These are phyloP conservation scores for Gymnoscelis rufifasciata DNA, from an alignment of 2,888 invertebrate species.

Conservation along the genomic window DNA sequence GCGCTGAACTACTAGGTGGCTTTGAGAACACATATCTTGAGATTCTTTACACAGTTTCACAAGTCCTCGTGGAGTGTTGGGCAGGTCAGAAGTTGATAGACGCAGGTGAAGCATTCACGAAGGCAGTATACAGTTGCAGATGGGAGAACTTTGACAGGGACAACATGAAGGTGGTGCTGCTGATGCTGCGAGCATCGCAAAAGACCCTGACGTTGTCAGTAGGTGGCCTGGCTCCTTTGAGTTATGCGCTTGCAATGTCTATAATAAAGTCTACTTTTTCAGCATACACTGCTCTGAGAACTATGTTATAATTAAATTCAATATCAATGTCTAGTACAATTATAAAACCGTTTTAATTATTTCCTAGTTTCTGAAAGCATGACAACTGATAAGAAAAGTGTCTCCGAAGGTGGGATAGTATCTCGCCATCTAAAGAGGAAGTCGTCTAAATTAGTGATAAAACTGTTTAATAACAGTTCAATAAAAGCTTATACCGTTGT, in stretches of 20 bases:
- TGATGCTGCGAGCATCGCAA: conserved; percentile 42
- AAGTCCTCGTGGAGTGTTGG: conserved; percentile 43
- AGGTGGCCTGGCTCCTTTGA: conserved; percentile 38
- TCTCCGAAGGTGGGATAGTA: no score
- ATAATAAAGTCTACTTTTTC: conserved; percentile 16
- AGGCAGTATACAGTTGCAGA: conserved; percentile 40
- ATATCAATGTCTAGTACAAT: no score
- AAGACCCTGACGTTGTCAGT: conserved; percentile 40
- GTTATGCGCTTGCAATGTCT: neutral
- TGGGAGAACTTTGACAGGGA: conserved; percentile 42
- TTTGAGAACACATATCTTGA: conserved; percentile 49
- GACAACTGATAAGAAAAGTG: no score
- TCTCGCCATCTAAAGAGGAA: no score
- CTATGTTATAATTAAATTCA: no score
- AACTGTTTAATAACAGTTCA: no score
- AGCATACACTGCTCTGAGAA: conserved; percentile 41
- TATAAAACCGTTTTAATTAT: no score
- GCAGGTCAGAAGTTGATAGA: conserved; percentile 44
- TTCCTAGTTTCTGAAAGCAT: no score
- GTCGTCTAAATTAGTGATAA: no score
- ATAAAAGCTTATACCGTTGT: no score
- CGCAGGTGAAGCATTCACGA: conserved; percentile 35
- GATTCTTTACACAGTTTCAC: conserved; percentile 46
- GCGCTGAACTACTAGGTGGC: conserved; percentile 50
- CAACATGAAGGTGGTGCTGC: conserved; percentile 39